phyloP scores from a whole-genome alignment of 1,140 invertebrate species.

The Polypedilum pembai region DNA sequence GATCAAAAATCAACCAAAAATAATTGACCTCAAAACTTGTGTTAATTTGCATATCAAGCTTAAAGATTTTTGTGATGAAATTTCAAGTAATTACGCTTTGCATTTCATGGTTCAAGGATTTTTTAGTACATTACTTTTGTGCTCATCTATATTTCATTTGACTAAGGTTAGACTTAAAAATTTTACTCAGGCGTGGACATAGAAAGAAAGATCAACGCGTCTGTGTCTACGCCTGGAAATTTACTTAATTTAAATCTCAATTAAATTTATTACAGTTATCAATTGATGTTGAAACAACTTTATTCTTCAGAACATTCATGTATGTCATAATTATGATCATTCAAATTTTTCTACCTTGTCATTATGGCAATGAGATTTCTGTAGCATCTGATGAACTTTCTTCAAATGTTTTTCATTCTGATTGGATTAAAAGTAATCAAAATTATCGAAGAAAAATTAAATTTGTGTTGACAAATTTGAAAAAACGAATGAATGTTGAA shows the following conservation, averaged over 20 bases:
- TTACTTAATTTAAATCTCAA: not conserved
- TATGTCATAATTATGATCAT: not conserved
- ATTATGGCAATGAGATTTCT: not conserved
- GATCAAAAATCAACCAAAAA: not conserved
- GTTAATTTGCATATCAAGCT: not conserved
- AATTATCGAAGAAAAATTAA: not conserved
- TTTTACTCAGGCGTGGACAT: not conserved
- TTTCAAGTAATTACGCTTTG: not conserved
- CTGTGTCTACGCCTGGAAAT: no score
- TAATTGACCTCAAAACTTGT: not conserved
- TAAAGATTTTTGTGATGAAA: not conserved
- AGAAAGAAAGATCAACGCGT: no score
- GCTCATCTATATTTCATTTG: not conserved
- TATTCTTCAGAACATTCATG: not conserved
- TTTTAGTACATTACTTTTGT: not conserved
- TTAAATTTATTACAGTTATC: not conserved
- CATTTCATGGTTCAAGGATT: slow-evolving; percentile 4
- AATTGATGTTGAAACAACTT: not conserved
- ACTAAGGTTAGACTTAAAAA: not conserved
- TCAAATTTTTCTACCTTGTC: not conserved
- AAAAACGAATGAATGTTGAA: not conserved
- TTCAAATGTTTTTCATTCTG: not conserved
- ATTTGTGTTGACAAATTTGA: not conserved
- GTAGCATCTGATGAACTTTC: not conserved
- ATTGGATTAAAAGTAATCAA: not conserved